These are phyloP conservation scores for Halocaridina rubra DNA, from an alignment of 2,888 invertebrate species.

Conservation along the genomic window DNA sequence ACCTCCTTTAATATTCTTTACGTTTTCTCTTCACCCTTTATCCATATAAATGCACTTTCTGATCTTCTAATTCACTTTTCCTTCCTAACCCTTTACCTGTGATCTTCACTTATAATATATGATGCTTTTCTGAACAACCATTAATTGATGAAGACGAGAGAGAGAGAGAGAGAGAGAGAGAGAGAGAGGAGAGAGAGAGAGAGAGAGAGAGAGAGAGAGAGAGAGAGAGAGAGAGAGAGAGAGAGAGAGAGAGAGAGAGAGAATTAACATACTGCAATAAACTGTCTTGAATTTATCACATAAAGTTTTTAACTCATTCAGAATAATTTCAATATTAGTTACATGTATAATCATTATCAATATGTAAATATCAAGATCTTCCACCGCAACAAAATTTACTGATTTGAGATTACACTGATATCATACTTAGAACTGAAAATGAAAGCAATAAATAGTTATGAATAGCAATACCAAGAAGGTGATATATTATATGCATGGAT, in stretches of 20 bases:
- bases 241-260: neutral
- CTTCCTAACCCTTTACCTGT: too few relatives aligned
- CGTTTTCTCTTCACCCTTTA: neutral
- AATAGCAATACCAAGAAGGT: too few relatives aligned
- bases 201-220: neutral
- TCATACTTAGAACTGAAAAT: too few relatives aligned
- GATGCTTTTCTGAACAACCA: neutral
- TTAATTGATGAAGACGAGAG: neutral
- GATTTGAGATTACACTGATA: too few relatives aligned
- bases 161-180: neutral
- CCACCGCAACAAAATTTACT: too few relatives aligned
- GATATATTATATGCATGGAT: too few relatives aligned
- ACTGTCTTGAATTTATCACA: neutral
- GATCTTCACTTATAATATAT: neutral
- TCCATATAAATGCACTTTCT: neutral
- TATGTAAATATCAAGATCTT: too few relatives aligned
- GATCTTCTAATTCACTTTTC: neutral
- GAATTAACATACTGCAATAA: neutral
- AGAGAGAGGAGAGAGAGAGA: neutral
- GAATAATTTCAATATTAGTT: too few relatives aligned
- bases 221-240: neutral
- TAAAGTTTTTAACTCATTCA: neutral
- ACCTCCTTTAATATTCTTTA: neutral
- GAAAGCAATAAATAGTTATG: too few relatives aligned
- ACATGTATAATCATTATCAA: too few relatives aligned